phyloP scores from a whole-genome alignment of 2,888 invertebrate species.

The Tipula vernalis region DNA sequence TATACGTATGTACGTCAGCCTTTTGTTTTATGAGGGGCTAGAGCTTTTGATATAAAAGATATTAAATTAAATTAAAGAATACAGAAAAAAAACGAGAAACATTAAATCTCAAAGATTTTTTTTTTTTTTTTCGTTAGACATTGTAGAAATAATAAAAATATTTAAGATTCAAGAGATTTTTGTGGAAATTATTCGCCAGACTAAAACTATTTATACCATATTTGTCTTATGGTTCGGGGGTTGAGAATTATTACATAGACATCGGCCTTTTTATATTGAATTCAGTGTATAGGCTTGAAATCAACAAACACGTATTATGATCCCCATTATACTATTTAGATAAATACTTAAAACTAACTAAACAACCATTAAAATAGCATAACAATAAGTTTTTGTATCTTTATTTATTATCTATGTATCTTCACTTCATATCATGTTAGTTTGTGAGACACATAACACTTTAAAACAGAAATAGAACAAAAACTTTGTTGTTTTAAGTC shows the following conservation, averaged over 20 bases:
- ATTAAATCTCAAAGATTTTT: neutral
- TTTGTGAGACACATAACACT: neutral
- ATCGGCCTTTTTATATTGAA: too few relatives aligned
- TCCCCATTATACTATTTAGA: too few relatives aligned
- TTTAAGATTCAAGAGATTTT: neutral
- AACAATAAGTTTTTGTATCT: neutral
- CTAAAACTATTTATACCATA: neutral
- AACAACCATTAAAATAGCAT: neutral
- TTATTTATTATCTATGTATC: neutral
- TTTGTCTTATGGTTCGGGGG: neutral
- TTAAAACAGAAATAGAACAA: neutral
- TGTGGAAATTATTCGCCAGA: neutral
- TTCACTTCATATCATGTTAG: neutral
- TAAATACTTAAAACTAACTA: neutral
- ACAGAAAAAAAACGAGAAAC: neutral
- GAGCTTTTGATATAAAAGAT: neutral
- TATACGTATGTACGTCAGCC: neutral
- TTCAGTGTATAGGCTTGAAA: too few relatives aligned
- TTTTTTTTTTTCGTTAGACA: neutral
- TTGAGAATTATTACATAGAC: too few relatives aligned
- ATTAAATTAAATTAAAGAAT: neutral
- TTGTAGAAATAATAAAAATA: neutral
- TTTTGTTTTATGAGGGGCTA: neutral
- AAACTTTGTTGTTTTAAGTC: neutral
- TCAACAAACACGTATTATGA: too few relatives aligned